Evolutionary conservation across 2,888 invertebrate genomes (phyloP).

Genomic region (Orthosia incerta): DNA sequence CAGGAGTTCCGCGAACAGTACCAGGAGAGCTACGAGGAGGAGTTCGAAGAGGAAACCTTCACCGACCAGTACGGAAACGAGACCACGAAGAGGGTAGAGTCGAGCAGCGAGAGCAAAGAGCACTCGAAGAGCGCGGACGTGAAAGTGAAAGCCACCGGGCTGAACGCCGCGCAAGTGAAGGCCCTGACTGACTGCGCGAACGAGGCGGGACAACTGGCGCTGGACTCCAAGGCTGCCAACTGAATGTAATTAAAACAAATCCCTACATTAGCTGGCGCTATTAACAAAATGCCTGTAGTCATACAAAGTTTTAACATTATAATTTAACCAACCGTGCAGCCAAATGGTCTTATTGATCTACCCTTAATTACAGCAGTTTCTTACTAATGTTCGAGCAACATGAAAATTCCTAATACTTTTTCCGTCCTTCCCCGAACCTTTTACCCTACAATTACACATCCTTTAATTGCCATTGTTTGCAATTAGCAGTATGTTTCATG

Average conservation of each 20-base stretch:
- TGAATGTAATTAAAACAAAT: conserved; percentile 81
- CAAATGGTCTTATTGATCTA: conserved; percentile 55
- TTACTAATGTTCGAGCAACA: conserved; percentile 73
- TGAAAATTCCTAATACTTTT: conserved; percentile 63
- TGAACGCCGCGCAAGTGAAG: conserved; percentile 87
- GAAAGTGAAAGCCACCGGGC: conserved; percentile 86
- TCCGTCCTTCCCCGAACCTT: conserved; percentile 47
- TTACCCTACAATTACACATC: conserved; percentile 36
- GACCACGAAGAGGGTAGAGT: conserved; percentile 86
- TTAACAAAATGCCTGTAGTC: conserved; percentile 63
- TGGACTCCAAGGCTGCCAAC: conserved; percentile 87
- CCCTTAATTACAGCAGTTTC: conserved; percentile 56
- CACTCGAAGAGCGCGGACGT: conserved; percentile 89
- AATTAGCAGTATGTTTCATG: conserved; percentile 43
- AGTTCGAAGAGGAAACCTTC: conserved; percentile 88
- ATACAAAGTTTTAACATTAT: conserved; percentile 45
- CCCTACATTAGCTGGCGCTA: conserved; percentile 54
- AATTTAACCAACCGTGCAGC: conserved; percentile 51
- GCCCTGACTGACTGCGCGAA: conserved; percentile 89
- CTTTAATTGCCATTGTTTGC: conserved; percentile 11
- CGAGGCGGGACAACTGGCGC: conserved; percentile 88
- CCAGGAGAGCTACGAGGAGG: conserved; percentile 88
- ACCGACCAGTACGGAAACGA: conserved; percentile 86
- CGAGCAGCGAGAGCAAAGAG: conserved; percentile 89
- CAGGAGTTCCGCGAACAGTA: conserved; percentile 89